Percentiles rank a stretch among this genome's conserved stretches.
These are phyloP conservation scores for Calephelis nemesis DNA, from an alignment of 1,140 invertebrate species.

Conservation along the genomic window DNA sequence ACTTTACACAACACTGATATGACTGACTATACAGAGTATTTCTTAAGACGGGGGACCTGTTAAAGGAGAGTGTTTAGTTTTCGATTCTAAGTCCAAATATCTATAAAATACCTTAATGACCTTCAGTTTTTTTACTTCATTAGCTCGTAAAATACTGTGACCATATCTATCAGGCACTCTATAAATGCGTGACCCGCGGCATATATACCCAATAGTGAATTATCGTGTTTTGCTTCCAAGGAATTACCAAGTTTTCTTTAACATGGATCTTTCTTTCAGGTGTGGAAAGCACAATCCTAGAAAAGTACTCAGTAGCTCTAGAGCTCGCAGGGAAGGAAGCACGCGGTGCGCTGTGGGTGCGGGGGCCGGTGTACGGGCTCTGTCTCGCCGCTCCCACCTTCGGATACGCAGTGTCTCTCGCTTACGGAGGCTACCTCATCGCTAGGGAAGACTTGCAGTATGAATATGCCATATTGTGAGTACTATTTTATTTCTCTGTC, in stretches of 20 bases:
- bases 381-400: constrained; percentile 86
- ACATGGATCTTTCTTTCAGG: constrained; percentile 37
- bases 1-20: no score
- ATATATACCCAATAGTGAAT: no score
- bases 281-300: constrained; percentile 79
- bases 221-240: neutral
- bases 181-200: no score
- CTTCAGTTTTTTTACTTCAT: no score
- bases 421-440: constrained; percentile 87
- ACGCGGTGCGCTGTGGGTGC: constrained; percentile 78
- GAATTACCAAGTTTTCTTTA: neutral
- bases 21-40: no score
- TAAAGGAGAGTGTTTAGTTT: no score
- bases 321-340: constrained; percentile 57
- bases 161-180: no score
- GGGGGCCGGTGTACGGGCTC: constrained; percentile 85
- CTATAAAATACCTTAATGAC: no score
- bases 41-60: no score
- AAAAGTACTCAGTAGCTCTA: constrained; percentile 79
- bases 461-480: constrained; percentile 87
- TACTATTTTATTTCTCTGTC: constrained; percentile 23
- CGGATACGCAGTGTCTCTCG: constrained; percentile 86
- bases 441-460: constrained; percentile 82
- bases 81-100: no score
- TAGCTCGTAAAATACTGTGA: no score